Conservation (phyloP, 2,888 invertebrate genomes). For the Cantharis rufa region DNA sequence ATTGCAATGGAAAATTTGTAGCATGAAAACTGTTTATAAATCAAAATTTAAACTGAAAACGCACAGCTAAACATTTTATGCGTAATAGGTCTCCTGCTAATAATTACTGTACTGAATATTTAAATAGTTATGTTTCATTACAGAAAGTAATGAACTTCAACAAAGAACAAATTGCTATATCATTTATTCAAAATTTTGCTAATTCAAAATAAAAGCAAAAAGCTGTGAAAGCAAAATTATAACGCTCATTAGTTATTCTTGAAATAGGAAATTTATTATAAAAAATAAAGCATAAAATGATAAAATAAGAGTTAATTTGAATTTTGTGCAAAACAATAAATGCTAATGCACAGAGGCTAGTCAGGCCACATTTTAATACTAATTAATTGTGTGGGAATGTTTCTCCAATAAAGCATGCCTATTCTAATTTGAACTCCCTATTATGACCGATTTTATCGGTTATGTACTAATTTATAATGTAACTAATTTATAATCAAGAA, state of each 20-base stretch:
- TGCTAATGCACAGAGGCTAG: background rate
- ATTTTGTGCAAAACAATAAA: background rate
- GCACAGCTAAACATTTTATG: slow-evolving; percentile 8
- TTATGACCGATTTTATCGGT: background rate
- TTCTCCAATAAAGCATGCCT: background rate
- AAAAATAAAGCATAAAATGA: background rate
- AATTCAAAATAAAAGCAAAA: background rate
- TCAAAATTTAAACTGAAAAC: slow-evolving; percentile 7
- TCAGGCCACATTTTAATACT: background rate
- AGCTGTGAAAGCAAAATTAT: background rate
- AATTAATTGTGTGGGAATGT: background rate
- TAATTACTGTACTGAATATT: slow-evolving; percentile 14
- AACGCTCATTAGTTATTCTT: background rate
- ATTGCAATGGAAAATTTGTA: background rate
- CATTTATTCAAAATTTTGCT: slow-evolving; percentile 10
- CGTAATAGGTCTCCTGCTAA: slow-evolving; percentile 8
- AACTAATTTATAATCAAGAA: background rate
- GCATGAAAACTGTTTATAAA: background rate
- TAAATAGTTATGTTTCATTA: slow-evolving; percentile 14
- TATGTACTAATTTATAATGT: background rate
- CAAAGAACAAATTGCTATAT: slow-evolving; percentile 7
- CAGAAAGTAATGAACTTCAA: background rate
- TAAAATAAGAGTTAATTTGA: background rate
- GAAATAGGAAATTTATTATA: background rate
- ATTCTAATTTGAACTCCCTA: background rate